These are phyloP conservation scores for Athalia cordata DNA, from an alignment of 2,888 invertebrate species.

Conservation along the genomic window DNA sequence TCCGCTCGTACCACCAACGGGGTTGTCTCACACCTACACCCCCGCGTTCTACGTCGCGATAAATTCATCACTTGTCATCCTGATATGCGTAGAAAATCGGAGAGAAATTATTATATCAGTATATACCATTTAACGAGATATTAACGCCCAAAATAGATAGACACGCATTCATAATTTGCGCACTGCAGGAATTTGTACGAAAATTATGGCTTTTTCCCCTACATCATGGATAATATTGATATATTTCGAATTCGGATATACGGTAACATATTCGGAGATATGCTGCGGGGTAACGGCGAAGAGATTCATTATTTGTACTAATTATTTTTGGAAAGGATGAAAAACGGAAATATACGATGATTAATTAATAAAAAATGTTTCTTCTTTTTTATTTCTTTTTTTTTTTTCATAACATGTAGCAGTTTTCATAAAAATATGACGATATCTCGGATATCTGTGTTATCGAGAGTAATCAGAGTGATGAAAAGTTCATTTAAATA, in stretches of 20 bases:
- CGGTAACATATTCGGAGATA: too few species aligned
- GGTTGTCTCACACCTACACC: too few species aligned
- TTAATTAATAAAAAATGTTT: not conserved
- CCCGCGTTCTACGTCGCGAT: not conserved
- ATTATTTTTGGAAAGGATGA: not conserved
- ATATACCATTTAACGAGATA: too few species aligned
- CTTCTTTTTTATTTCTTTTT: not conserved
- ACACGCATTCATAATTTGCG: too few species aligned
- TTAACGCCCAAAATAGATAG: too few species aligned
- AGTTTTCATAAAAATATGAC: slow-evolving; percentile 39
- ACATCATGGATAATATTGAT: not conserved
- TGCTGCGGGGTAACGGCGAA: not conserved
- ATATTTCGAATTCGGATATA: not conserved
- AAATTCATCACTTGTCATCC: not conserved
- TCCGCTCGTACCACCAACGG: too few species aligned
- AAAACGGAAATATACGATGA: not conserved
- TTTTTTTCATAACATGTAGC: not conserved
- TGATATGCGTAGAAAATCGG: not conserved
- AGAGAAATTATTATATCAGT: not conserved
- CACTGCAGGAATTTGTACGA: too few species aligned
- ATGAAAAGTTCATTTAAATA: slow-evolving; percentile 4
- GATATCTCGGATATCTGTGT: slow-evolving; percentile 21
- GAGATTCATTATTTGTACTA: not conserved
- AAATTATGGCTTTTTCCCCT: not conserved
- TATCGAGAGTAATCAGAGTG: not conserved